These are phyloP conservation scores for Steinernema feltiae DNA, from an alignment of 1,140 invertebrate species.

Conservation along the genomic window DNA sequence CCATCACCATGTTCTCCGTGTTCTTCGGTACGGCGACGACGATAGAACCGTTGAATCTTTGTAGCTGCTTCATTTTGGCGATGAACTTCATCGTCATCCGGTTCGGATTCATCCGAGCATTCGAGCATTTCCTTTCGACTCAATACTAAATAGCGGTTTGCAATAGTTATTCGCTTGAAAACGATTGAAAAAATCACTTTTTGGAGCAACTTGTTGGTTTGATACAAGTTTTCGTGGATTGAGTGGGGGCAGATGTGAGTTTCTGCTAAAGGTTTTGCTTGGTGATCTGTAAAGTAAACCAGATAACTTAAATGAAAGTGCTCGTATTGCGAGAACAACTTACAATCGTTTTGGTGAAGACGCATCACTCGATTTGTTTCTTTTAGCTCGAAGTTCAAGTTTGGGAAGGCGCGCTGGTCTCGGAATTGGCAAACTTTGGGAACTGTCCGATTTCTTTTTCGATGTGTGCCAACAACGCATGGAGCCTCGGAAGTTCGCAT, in stretches of 20 bases:
- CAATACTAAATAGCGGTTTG: neutral
- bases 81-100: neutral
- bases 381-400: neutral
- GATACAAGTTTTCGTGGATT: neutral
- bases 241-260: neutral
- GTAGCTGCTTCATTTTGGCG: neutral
- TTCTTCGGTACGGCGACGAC: neutral
- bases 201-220: neutral
- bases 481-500: neutral
- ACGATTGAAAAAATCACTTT: too few species aligned
- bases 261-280: neutral
- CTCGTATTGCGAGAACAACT: neutral
- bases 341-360: neutral
- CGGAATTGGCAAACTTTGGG: conserved; percentile 1
- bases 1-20: neutral
- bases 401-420: neutral
- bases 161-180: too few species aligned
- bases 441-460: neutral
- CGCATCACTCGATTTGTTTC: neutral
- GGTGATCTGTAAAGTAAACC: neutral
- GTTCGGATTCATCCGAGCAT: neutral
- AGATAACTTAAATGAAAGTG: neutral
- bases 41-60: neutral
- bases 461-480: neutral
- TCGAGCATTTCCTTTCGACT: neutral